These are phyloP conservation scores for Aurelia aurita complex sp. Pacific DNA, from an alignment of 30 jellyfish, hydroid and myxozoan genomes.

Conservation along the genomic window DNA sequence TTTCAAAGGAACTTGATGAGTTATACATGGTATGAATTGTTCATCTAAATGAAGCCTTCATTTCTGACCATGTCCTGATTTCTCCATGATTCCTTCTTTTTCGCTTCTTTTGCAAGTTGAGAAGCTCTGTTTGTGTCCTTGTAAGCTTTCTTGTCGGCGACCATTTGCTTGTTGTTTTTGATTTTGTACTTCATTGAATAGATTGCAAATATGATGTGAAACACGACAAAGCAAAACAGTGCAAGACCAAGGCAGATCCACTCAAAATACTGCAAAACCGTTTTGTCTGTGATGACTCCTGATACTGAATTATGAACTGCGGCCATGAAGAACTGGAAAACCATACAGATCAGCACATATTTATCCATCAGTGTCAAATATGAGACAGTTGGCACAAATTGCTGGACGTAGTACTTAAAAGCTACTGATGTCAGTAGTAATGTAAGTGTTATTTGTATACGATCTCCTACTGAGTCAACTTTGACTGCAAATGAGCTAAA, in stretches of 20 bases:
- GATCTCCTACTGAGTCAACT: slow-evolving; percentile 60
- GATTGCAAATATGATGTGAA: slow-evolving; percentile 44
- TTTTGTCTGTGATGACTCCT: slow-evolving; percentile 26
- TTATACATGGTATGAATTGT: too few relatives aligned
- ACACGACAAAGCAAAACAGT: slow-evolving; percentile 15
- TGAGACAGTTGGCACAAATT: slow-evolving; percentile 73
- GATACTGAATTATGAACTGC: slow-evolving; percentile 60
- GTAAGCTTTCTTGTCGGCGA: slow-evolving; percentile 12
- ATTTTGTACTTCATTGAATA: slow-evolving; percentile 8
- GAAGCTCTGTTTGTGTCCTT: slow-evolving; percentile 4
- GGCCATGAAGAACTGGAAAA: slow-evolving; percentile 59
- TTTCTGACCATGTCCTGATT: background rate
- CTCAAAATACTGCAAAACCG: slow-evolving; percentile 22
- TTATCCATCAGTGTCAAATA: slow-evolving; percentile 56
- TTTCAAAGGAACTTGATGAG: too few relatives aligned
- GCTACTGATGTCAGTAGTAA: slow-evolving; percentile 67
- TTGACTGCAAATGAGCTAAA: slow-evolving; percentile 64
- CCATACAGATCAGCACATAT: slow-evolving; percentile 47
- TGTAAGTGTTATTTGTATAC: slow-evolving; percentile 57
- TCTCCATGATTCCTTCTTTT: background rate
- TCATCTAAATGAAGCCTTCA: background rate
- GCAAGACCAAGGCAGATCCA: slow-evolving; percentile 46
- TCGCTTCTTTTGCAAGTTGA: background rate
- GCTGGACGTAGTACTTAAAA: slow-evolving; percentile 55
- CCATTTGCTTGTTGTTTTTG: slow-evolving; percentile 22